Base-by-base conservation (phyloP, 2,113 vertebrate genomes). In the Mohoua ochrocephala region DNA sequence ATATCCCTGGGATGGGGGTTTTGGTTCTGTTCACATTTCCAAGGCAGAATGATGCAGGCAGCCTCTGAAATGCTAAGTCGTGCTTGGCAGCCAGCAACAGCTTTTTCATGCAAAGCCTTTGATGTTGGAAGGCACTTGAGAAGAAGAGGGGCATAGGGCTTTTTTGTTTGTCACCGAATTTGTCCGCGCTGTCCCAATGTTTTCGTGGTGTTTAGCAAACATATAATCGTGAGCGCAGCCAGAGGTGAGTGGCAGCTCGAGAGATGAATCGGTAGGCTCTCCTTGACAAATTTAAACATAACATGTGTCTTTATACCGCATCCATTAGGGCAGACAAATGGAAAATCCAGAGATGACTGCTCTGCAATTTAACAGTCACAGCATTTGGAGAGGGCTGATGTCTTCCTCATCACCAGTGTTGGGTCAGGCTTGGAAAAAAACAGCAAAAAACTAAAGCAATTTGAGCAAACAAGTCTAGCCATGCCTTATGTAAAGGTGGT, bases 311-410 rank as follows among this genome's bases (percentile, higher is more conserved):
- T 96, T 91, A 44, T 89, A 73, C 79, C 3, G 1, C 65, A 52
- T 79, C 92, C 85, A 89, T 95, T 97, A 95, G 60, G 52, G 85
- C 78, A 95, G 79, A 81, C 71, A 92, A 93, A 93, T 86, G 87
- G 76, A 82, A 95, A 96, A 92, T 83, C 59, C 42, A 41, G 85
- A 93, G 71, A 74, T 91, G 88, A 76, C 65, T 63, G 70, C 60
- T 91, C 64, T 92, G 60, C 70, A 91, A 84, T 97, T 97, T 95
- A 86, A 42, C 80, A 90, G 90, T 78, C 89, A 91, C 57, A 52
- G 79, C 76, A 67, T 75, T 89, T 16, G 5, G 87, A 79, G 89
- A 78, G 91, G 20, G 81, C 78, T 92, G 67, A 87, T 84, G 77
- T 94, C 65, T 94, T 96, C 80, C 64, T 92, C 63, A 37, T 76